These are phyloP conservation scores for Leptonema lineaticorne DNA, from an alignment of 1,140 invertebrate genomes.

Conservation along the genomic window DNA sequence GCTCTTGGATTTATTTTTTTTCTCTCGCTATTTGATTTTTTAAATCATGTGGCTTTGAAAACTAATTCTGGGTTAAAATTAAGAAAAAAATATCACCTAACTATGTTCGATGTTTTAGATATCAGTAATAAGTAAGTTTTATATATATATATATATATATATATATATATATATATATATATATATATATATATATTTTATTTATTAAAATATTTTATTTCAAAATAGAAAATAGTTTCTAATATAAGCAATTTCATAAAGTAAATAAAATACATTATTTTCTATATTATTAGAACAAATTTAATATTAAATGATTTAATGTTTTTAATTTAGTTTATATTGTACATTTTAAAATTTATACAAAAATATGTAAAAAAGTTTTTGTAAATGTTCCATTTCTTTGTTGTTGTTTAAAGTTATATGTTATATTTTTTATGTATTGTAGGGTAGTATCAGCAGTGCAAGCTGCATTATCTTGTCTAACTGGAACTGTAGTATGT, in stretches of 20 bases:
- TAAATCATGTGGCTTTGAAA: constrained; percentile 60
- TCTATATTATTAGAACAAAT: no score
- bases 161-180: no score
- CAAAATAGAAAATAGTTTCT: no score
- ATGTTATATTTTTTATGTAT: constrained; percentile 7
- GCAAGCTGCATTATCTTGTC: constrained; percentile 64
- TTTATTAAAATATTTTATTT: no score
- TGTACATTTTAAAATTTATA: not conserved
- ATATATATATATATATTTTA: no score
- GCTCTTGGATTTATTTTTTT: constrained; percentile 64
- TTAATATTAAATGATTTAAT: constrained; percentile 37
- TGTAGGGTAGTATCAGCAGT: constrained; percentile 65
- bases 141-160: no score
- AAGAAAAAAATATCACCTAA: constrained; percentile 61
- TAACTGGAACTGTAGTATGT: constrained; percentile 64
- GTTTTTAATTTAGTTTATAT: not conserved
- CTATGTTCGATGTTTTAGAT: constrained; percentile 63
- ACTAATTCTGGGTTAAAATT: constrained; percentile 58
- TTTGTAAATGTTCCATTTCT: not conserved
- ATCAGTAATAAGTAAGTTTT: constrained; percentile 69
- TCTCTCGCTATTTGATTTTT: constrained; percentile 61
- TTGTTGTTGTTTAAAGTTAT: no score
- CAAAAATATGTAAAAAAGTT: not conserved
- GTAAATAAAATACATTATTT: no score
- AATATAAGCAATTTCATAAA: no score